phyloP scores from a whole-genome alignment of 2,113 vertebrate genomes.

The Microcebus griseorufus region DNA sequence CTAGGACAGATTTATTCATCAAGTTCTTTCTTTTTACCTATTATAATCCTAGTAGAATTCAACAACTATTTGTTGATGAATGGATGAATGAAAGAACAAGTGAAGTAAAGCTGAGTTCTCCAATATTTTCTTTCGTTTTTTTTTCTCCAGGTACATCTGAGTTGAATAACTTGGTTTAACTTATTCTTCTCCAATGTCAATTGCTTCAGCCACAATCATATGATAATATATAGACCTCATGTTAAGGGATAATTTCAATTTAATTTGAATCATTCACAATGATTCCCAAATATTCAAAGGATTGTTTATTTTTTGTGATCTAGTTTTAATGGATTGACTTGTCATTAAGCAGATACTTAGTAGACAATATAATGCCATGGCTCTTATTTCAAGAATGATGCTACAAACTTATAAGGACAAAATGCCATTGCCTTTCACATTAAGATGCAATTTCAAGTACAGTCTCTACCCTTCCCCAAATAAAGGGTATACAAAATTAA shows the following conservation, averaged over 20 bases:
- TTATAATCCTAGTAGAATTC: not conserved
- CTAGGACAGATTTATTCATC: not conserved
- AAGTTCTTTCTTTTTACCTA: not conserved
- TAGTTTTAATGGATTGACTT: not conserved
- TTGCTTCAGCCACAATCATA: not conserved
- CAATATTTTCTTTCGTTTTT: not conserved
- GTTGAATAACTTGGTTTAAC: not conserved
- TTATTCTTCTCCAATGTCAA: not conserved
- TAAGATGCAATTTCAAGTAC: not conserved
- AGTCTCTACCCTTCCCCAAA: not conserved
- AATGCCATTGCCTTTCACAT: not conserved
- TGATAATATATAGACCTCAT: not conserved
- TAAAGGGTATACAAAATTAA: not conserved
- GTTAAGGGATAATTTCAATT: not conserved
- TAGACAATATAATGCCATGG: not conserved
- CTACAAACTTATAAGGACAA: not conserved
- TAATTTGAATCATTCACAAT: not conserved
- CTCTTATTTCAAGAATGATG: not conserved
- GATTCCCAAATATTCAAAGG: not conserved
- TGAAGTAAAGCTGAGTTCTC: not conserved
- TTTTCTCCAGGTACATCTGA: not conserved
- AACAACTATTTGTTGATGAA: not conserved
- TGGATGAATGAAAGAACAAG: not conserved
- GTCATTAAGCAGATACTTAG: not conserved
- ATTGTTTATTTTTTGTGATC: not conserved